These are phyloP conservation scores for Aelia acuminata DNA, from an alignment of 2,888 invertebrate genomes.

Conservation along the genomic window DNA sequence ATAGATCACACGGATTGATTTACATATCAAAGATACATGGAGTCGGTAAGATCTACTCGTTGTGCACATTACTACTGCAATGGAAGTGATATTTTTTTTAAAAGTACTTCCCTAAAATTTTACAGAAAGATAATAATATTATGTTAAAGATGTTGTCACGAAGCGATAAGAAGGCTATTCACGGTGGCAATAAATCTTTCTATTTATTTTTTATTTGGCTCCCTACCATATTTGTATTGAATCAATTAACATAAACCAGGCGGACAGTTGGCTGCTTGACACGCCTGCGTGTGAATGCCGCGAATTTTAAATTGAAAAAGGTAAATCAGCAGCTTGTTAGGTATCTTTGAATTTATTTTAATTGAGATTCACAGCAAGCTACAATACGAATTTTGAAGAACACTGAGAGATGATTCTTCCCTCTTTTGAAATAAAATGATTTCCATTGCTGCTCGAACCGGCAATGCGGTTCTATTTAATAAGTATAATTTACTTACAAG, in stretches of 20 bases:
- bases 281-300: not conserved
- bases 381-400: no score
- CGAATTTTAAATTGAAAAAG: not conserved
- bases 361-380: not conserved
- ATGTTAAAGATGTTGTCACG: not conserved
- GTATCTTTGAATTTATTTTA: not conserved
- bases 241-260: conserved; percentile 37
- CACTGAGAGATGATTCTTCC: no score
- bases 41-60: not conserved
- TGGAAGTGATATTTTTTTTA: not conserved
- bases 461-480: no score
- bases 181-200: not conserved
- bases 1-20: not conserved
- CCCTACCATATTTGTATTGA: not conserved
- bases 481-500: no score
- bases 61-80: not conserved
- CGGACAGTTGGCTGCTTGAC: not conserved
- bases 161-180: not conserved
- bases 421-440: no score
- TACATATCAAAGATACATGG: conserved; percentile 6
- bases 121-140: not conserved
- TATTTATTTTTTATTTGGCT: not conserved
- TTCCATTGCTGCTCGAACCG: no score
- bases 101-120: not conserved
- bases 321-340: not conserved